Evolutionary conservation across 2,888 invertebrate genomes (phyloP).

Genomic region (Lycaena phlaeas): DNA sequence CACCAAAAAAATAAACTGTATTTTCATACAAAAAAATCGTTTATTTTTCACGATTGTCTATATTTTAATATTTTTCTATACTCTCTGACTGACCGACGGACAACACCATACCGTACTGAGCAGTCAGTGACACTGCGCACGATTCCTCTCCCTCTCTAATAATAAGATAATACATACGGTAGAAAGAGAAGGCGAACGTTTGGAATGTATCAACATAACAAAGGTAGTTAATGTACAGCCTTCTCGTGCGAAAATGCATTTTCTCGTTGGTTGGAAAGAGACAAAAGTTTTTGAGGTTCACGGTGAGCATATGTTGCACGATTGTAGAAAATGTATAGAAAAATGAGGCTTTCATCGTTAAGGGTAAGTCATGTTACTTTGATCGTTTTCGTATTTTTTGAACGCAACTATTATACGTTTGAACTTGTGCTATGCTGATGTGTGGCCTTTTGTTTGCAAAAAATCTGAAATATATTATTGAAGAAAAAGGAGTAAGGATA

Average conservation of each 20-base stretch:
- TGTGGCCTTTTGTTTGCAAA: no score
- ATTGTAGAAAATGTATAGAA: slow-evolving; percentile 48
- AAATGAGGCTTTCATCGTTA: slow-evolving; percentile 61
- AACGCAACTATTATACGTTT: no score
- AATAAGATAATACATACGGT: slow-evolving; percentile 16
- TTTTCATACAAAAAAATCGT: neutral
- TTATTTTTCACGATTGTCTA: neutral
- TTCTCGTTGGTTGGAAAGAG: slow-evolving; percentile 30
- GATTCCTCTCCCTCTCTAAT: slow-evolving; percentile 36
- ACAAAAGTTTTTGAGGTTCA: slow-evolving; percentile 42
- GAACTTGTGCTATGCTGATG: no score
- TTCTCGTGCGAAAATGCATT: slow-evolving; percentile 34
- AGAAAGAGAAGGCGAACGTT: slow-evolving; percentile 38
- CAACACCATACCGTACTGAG: slow-evolving; percentile 47
- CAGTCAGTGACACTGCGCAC: slow-evolving; percentile 67
- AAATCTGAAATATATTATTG: no score
- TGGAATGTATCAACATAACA: slow-evolving; percentile 53
- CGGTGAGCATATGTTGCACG: slow-evolving; percentile 44
- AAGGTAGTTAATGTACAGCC: slow-evolving; percentile 35
- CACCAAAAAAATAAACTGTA: neutral
- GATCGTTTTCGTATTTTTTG: neutral
- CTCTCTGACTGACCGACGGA: no score
- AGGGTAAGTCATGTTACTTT: slow-evolving; percentile 28
- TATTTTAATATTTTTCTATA: no score
- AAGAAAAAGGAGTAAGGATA: no score